These are phyloP conservation scores for Dinocampus coccinellae DNA, from an alignment of 2,888 invertebrate species.

Conservation along the genomic window DNA sequence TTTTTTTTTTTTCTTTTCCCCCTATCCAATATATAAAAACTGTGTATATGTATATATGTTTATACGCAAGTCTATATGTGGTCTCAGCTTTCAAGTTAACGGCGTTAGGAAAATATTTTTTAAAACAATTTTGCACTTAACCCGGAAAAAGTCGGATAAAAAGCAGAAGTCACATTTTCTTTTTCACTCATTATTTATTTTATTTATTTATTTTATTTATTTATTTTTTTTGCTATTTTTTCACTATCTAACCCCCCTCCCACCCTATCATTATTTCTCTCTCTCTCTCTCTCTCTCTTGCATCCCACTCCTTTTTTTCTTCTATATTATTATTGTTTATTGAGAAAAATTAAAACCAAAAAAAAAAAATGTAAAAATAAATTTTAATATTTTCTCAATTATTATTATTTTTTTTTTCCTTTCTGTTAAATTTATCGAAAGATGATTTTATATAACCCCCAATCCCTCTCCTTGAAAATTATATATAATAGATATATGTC, in stretches of 20 bases:
- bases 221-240: no score
- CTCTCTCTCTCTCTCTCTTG: not conserved
- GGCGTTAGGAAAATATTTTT: conserved; percentile 67
- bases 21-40: conserved; percentile 14
- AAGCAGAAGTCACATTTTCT: not conserved
- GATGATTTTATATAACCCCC: no score
- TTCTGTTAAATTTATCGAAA: not conserved
- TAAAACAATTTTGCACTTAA: conserved; percentile 67
- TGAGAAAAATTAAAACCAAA: not conserved
- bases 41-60: not conserved
- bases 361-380: not conserved
- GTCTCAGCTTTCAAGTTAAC: conserved; percentile 65
- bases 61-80: conserved; percentile 24
- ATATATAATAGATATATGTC: not conserved
- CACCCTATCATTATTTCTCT: not conserved
- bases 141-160: conserved; percentile 2
- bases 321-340: not conserved
- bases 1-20: conserved; percentile 25
- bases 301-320: no score
- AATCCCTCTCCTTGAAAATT: no score
- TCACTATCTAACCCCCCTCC: no score
- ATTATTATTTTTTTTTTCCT: not conserved
- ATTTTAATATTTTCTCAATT: not conserved
- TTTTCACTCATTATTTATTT: conserved; percentile 19
- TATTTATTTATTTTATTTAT: not conserved